Percentiles rank a stretch among this genome's conserved stretches.
phyloP scores from a whole-genome alignment of 1,140 invertebrate species.

The Drosophila rufa region DNA sequence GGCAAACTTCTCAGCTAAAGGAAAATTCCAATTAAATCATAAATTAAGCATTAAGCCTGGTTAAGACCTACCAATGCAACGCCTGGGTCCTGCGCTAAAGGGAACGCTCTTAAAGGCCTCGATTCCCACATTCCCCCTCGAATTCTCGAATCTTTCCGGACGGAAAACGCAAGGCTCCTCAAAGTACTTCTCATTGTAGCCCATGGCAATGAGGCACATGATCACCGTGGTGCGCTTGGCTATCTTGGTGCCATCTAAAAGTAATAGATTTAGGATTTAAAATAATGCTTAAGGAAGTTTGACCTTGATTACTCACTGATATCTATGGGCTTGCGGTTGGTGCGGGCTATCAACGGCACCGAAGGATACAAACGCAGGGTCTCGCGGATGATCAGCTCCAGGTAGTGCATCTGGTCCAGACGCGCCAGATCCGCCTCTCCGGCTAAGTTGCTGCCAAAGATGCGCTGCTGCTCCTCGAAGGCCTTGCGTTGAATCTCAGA shows the following conservation, averaged over 20 bases:
- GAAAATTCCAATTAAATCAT: not conserved
- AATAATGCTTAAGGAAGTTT: not conserved
- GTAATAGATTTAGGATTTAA: fast-evolving
- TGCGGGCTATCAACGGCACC: conserved; percentile 89
- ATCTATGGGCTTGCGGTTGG: conserved; percentile 87
- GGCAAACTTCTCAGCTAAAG: conserved; percentile 84
- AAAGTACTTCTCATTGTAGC: conserved; percentile 86
- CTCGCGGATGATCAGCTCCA: conserved; percentile 90
- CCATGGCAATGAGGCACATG: conserved; percentile 81
- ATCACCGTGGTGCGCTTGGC: conserved; percentile 76
- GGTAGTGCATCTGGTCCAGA: conserved; percentile 87
- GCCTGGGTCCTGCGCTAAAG: conserved; percentile 85
- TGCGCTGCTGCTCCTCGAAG: conserved; percentile 87
- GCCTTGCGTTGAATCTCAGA: conserved; percentile 86
- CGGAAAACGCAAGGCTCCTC: conserved; percentile 91
- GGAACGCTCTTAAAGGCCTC: conserved; percentile 87
- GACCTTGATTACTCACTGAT: conserved; percentile 85
- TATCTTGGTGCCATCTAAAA: conserved; percentile 71
- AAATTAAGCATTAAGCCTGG: too few relatives aligned
- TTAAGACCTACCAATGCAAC: conserved; percentile 74
- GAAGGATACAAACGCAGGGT: conserved; percentile 89
- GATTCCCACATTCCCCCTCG: conserved; percentile 33
- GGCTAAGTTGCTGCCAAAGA: conserved; percentile 85
- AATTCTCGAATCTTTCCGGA: conserved; percentile 90
- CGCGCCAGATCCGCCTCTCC: conserved; percentile 84